A percentile compares a stretch with the other conserved stretches of the same genome.
Evolutionary conservation across 2,113 vertebrate species (phyloP).

Genomic region (Ranitomeya imitator): DNA sequence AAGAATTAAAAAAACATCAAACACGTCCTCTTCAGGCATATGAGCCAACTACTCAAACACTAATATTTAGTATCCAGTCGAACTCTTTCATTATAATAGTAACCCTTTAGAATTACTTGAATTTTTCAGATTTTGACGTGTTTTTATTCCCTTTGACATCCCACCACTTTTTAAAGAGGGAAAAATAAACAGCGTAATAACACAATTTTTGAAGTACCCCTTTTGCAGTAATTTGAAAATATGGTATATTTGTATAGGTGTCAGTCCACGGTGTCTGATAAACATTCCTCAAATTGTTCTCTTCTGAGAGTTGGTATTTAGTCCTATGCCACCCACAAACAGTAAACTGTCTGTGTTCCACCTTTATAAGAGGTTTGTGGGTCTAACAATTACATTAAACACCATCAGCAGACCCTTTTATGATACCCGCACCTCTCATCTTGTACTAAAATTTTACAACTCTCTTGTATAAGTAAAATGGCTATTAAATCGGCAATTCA

Average conservation of each 20-base stretch:
- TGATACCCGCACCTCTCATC: neutral
- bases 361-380: conserved; percentile 6
- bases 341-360: conserved; percentile 6
- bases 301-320: neutral
- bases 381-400: conserved; percentile 33
- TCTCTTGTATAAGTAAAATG: conserved; percentile 22
- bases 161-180: neutral
- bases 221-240: neutral
- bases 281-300: conserved; percentile 32
- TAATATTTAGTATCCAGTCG: neutral
- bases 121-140: neutral
- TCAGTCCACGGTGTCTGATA: conserved; percentile 2
- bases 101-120: neutral
- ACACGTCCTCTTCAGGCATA: neutral
- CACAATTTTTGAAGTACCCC: neutral
- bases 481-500: neutral
- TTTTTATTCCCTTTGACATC: neutral
- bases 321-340: conserved; percentile 10
- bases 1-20: neutral
- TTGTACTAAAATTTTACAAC: conserved; percentile 28
- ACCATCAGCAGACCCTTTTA: neutral
- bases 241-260: conserved; percentile 8
- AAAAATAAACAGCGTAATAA: neutral
- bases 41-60: neutral
- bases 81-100: neutral